These are phyloP conservation scores for Neolamprologus cancellatus DNA, from an alignment of 2,113 vertebrate genomes.

Conservation along the genomic window DNA sequence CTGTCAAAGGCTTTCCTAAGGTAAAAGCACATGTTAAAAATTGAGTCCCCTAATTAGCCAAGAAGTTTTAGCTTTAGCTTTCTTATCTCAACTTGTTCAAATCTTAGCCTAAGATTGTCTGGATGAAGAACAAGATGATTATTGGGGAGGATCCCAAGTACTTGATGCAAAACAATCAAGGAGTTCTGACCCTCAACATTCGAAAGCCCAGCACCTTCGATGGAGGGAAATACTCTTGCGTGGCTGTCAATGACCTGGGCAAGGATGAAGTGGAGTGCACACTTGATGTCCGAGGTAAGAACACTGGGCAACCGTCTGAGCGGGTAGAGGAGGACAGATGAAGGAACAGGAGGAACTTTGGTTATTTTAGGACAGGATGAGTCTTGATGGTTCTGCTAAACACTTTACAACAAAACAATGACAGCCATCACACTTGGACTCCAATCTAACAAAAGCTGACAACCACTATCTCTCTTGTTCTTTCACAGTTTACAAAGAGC, in stretches of 20 bases:
- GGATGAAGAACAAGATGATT: slow-evolving; percentile 89
- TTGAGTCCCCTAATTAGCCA: background rate
- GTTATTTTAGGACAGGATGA: background rate
- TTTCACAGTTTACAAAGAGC: slow-evolving; percentile 24
- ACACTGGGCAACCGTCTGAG: background rate
- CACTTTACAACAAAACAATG: background rate
- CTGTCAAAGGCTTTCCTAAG: slow-evolving; percentile 81
- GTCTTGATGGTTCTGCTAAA: background rate
- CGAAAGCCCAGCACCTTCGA: slow-evolving; percentile 82
- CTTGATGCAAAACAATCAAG: slow-evolving; percentile 83
- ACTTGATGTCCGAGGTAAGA: slow-evolving; percentile 74
- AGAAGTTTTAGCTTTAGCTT: background rate
- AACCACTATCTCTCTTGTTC: background rate
- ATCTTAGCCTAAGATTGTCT: slow-evolving; percentile 81
- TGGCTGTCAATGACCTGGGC: slow-evolving; percentile 78
- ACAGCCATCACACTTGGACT: background rate
- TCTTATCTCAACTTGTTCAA: background rate
- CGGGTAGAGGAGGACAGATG: background rate
- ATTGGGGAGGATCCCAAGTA: slow-evolving; percentile 80
- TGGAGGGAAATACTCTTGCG: slow-evolving; percentile 79
- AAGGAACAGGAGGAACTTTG: background rate
- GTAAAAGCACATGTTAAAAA: slow-evolving; percentile 47
- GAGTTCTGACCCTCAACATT: slow-evolving; percentile 84
- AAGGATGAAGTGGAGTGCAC: slow-evolving; percentile 79
- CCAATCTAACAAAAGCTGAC: background rate